Evolutionary conservation across 2,888 invertebrate species (phyloP), one percentile per base, ranked within the genome.

Genomic region (Lasioglossum calceatum): DNA sequence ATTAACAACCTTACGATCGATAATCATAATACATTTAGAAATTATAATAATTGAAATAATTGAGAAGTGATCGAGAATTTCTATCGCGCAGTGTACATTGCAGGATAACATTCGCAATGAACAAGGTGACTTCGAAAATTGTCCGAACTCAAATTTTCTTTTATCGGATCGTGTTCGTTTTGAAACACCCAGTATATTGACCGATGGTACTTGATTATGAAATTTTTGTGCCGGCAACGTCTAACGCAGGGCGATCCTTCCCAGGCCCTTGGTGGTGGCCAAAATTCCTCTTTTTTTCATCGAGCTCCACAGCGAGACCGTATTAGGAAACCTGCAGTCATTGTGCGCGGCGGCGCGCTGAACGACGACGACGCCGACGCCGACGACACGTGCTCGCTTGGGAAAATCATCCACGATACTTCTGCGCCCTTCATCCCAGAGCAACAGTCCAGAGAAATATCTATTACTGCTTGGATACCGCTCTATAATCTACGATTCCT

Each of bases 291-390:
- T 91, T 92, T 93, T 93, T 93, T 93, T 91, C 88, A 85, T 81
- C 87, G 81, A 77, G 79, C 80, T 82, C 82, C 79, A 74, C 87
- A 89, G 87, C 88, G 90, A 91, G 73, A 77, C 94, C 94, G 93
- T 94, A 94, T 94, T 94, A 93, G 94, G 94, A 94, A 94, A 94
- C 94, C 90, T 94, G 94, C 89, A 93, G 92, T 92, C 93, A 94
- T 94, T 93, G 93, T 93, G 92, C 92, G 88, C 89, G 90, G 88
- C 89, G 90, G 88, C 89, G 91, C 88, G 84, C 86, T 84, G 82
- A 88, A 90, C 93, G 90, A 87, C 90, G 88, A 85, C 82, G 87
- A 73, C 81, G 84, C 77, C 82, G 81, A 84, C 72, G 89, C 83
- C 83, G 58, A 82, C 75, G 76, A 75, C 79, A 73, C 81, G 73